A percentile compares a stretch with the other conserved stretches of the same genome.
These are phyloP conservation scores for Ennomos quercinarius DNA, from an alignment of 2,888 invertebrate species.

Conservation along the genomic window DNA sequence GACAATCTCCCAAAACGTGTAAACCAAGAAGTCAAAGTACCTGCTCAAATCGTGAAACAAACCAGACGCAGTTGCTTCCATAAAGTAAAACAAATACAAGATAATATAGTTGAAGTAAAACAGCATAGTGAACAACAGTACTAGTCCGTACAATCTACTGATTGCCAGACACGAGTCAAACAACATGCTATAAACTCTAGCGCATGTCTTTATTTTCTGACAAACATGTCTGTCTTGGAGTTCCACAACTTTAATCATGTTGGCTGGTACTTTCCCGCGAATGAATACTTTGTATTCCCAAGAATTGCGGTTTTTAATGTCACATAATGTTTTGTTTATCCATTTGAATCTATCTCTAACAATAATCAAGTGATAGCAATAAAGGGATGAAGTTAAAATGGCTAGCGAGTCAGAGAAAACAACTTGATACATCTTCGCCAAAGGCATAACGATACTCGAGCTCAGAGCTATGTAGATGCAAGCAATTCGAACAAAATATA, in stretches of 20 bases:
- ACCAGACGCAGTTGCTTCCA: conserved; percentile 71
- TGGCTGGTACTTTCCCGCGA: conserved; percentile 43
- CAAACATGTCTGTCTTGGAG: conserved; percentile 57
- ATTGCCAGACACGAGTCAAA: conserved; percentile 47
- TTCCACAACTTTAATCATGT: conserved; percentile 44
- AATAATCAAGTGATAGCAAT: conserved; percentile 52
- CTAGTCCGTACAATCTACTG: conserved; percentile 56
- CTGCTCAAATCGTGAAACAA: conserved; percentile 59
- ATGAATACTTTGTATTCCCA: conserved; percentile 54
- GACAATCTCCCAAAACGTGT: conserved; percentile 62
- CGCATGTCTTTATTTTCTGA: conserved; percentile 61
- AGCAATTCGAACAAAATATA: conserved; percentile 50
- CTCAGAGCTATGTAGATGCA: conserved; percentile 57
- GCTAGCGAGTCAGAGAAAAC: conserved; percentile 55
- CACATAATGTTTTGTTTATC: conserved; percentile 57
- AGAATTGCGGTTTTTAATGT: conserved; percentile 51
- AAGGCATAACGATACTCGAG: conserved; percentile 50
- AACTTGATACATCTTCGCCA: conserved; percentile 60
- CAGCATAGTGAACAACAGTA: conserved; percentile 54
- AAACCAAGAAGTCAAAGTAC: conserved; percentile 60
- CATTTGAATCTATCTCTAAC: conserved; percentile 56
- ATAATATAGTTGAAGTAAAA: conserved; percentile 52
- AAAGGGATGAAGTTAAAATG: conserved; percentile 53
- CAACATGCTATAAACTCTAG: conserved; percentile 60
- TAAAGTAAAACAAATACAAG: conserved; percentile 68